Evolutionary conservation across 2,113 vertebrate species (phyloP).

Genomic region (Cettia cetti): DNA sequence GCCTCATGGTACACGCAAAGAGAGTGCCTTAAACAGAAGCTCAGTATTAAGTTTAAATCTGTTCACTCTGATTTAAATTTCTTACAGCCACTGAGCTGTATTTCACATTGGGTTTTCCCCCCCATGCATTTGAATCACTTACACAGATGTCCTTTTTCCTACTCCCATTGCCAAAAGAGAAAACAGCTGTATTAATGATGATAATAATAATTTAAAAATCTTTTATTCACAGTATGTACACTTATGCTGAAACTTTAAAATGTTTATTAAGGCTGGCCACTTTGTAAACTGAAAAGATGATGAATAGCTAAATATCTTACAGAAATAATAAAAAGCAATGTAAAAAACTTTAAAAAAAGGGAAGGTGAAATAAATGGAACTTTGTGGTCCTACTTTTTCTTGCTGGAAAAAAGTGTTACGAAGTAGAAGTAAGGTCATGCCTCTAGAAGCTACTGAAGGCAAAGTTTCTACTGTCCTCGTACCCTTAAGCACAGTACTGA

Average conservation of each 20-base stretch:
- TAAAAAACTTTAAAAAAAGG: not conserved
- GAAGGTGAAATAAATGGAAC: not conserved
- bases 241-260: not conserved
- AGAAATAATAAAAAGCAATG: not conserved
- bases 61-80: not conserved
- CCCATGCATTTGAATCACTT: not conserved
- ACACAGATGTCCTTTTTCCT: not conserved
- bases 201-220: not conserved
- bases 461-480: not conserved
- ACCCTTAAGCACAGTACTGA: not conserved
- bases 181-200: not conserved
- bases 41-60: not conserved
- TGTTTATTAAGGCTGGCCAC: not conserved
- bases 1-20: not conserved
- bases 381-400: not conserved
- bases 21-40: not conserved
- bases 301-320: not conserved
- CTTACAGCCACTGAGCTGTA: not conserved
- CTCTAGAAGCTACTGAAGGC: not conserved
- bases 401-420: not conserved
- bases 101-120: fast-evolving
- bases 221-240: not conserved
- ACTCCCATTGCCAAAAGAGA: not conserved
- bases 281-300: not conserved
- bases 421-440: not conserved